Evolutionary conservation across 2,888 invertebrate species (phyloP).

Genomic region (Andrena marginata): DNA sequence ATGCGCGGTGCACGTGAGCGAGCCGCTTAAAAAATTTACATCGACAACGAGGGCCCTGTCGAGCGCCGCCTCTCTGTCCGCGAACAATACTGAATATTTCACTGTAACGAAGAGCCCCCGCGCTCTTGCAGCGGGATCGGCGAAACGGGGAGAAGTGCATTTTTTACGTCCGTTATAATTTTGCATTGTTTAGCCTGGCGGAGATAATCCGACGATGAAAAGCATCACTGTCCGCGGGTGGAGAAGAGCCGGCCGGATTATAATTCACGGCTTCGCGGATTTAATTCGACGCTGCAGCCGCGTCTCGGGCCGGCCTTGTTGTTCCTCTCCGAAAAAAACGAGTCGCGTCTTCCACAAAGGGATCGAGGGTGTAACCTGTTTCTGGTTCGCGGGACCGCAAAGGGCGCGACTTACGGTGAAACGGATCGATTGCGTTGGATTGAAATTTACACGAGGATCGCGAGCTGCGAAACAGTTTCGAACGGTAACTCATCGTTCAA

Average conservation of each 20-base stretch:
- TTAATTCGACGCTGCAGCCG: slow-evolving; percentile 19
- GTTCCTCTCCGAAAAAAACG: neutral
- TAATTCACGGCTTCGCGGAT: slow-evolving; percentile 36
- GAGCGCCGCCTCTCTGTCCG: neutral
- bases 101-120: slow-evolving; percentile 38
- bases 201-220: slow-evolving; percentile 51
- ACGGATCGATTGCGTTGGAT: no score
- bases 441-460: neutral
- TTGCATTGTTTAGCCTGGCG: slow-evolving; percentile 55
- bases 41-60: slow-evolving; percentile 43
- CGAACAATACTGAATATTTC: slow-evolving; percentile 53
- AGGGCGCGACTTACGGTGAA: no score
- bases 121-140: slow-evolving; percentile 5
- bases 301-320: neutral
- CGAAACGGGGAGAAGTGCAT: slow-evolving; percentile 39
- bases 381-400: neutral
- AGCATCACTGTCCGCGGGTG: slow-evolving; percentile 2
- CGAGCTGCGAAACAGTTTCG: neutral
- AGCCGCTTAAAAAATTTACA: slow-evolving; percentile 67
- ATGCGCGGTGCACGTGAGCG: slow-evolving; percentile 36
- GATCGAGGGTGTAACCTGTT: neutral
- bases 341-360: neutral
- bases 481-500: neutral
- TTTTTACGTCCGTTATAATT: slow-evolving; percentile 62
- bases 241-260: slow-evolving; percentile 14